Evolutionary conservation across 2,797 vertebrate genomes (phyloP).

Genomic region (Rhabdomys pumilio): DNA sequence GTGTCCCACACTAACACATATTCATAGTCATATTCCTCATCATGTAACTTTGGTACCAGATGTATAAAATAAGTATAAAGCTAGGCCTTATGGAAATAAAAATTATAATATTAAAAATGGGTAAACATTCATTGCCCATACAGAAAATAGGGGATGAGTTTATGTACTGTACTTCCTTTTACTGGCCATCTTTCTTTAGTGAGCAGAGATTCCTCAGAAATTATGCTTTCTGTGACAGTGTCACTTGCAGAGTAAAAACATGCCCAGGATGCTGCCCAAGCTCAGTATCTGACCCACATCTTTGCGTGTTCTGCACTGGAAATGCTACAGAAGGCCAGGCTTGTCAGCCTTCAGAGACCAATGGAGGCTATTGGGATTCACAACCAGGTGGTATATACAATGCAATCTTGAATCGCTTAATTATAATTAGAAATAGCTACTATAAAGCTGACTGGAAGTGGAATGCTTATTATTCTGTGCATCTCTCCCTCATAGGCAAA

Average conservation of each 20-base stretch:
- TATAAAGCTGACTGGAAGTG: not conserved
- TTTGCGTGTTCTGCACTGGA: not conserved
- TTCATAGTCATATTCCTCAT: not conserved
- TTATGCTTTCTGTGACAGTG: not conserved
- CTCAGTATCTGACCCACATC: not conserved
- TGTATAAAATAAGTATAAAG: not conserved
- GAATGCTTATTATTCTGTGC: not conserved
- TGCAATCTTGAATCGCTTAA: constrained; percentile 6
- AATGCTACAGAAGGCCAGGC: not conserved
- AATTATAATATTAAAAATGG: constrained; percentile 8
- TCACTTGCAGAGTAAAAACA: not conserved
- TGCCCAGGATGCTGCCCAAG: not conserved
- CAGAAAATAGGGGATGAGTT: not conserved
- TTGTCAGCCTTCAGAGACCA: not conserved
- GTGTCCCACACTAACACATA: not conserved
- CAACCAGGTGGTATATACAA: not conserved
- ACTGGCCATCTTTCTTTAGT: not conserved
- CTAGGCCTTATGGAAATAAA: constrained; percentile 34
- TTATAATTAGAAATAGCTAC: constrained; percentile 14
- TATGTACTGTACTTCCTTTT: not conserved
- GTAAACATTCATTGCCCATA: not conserved
- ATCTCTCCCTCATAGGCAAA: not conserved
- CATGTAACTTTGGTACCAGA: constrained; percentile 30
- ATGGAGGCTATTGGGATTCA: not conserved
- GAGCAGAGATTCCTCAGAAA: not conserved